phyloP scores from a whole-genome alignment of 2,888 invertebrate genomes.

The Yponomeuta cagnagella region DNA sequence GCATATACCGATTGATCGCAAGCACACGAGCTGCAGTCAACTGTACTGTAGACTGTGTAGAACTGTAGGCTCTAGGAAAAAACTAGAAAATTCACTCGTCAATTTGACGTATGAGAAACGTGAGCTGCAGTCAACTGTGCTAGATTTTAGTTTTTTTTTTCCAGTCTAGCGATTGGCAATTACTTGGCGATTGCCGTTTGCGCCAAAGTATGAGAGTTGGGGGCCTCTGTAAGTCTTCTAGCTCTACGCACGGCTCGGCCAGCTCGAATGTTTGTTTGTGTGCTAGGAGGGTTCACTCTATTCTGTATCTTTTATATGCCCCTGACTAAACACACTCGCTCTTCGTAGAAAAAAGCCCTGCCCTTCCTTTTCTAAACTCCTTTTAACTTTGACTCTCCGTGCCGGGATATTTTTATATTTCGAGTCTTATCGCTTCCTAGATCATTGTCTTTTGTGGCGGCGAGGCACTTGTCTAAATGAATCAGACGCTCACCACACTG shows the following conservation, averaged over 20 bases:
- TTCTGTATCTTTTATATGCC: slow-evolving; percentile 57
- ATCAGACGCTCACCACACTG: no score
- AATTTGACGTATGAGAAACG: no score
- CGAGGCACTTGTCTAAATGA: neutral
- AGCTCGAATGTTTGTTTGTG: slow-evolving; percentile 19
- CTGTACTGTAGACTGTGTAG: no score
- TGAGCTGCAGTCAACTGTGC: no score
- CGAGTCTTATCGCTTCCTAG: neutral
- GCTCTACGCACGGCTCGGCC: neutral
- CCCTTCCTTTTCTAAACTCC: neutral
- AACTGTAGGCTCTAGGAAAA: no score
- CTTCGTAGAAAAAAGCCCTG: slow-evolving; percentile 45
- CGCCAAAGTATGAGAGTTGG: no score
- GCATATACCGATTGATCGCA: no score
- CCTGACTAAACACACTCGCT: slow-evolving; percentile 58
- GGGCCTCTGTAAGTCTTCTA: neutral
- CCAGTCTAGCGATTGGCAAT: no score
- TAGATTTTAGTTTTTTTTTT: no score
- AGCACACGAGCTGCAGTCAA: no score
- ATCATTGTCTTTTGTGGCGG: neutral
- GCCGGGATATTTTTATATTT: neutral
- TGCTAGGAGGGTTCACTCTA: slow-evolving; percentile 31
- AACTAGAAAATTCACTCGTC: no score
- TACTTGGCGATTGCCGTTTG: no score
- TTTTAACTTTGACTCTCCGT: neutral